Percentiles rank a stretch among this genome's conserved stretches.
Evolutionary conservation across 2,797 vertebrate genomes (phyloP).

Genomic region (Chiloscyllium punctatum): DNA sequence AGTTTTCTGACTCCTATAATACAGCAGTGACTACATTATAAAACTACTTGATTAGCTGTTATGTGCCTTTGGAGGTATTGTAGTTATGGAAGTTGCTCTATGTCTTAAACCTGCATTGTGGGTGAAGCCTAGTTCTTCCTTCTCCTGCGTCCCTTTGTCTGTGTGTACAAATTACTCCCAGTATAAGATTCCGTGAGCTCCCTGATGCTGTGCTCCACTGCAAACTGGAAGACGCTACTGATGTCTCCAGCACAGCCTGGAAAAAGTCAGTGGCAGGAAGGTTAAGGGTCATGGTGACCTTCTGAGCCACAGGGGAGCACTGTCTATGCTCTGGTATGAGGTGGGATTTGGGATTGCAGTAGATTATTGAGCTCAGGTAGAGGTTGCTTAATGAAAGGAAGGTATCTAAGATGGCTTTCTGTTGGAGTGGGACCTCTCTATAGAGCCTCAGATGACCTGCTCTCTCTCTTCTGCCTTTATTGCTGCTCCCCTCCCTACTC

Average conservation of each 20-base stretch:
- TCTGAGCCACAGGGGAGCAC: not conserved
- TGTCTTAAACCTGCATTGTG: not conserved
- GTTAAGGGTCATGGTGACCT: not conserved
- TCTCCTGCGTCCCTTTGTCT: not conserved
- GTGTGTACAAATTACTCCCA: not conserved
- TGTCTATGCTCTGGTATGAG: not conserved
- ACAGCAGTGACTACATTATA: not conserved
- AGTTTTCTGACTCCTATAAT: not conserved
- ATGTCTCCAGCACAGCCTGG: not conserved
- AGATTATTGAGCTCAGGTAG: not conserved
- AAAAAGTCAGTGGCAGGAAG: not conserved
- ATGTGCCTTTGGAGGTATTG: not conserved
- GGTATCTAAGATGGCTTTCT: not conserved
- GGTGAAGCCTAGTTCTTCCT: not conserved
- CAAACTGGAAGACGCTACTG: not conserved
- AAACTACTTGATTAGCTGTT: not conserved
- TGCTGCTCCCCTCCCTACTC: too few species aligned
- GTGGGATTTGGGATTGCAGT: not conserved
- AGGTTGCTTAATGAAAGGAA: not conserved
- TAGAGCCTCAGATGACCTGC: not conserved
- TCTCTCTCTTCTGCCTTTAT: not conserved
- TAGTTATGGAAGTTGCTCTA: not conserved
- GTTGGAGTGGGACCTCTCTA: not conserved
- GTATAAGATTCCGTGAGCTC: not conserved
- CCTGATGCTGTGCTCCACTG: not conserved